Base-by-base conservation (phyloP, 2,113 vertebrate species). In the Alosa alosa region DNA sequence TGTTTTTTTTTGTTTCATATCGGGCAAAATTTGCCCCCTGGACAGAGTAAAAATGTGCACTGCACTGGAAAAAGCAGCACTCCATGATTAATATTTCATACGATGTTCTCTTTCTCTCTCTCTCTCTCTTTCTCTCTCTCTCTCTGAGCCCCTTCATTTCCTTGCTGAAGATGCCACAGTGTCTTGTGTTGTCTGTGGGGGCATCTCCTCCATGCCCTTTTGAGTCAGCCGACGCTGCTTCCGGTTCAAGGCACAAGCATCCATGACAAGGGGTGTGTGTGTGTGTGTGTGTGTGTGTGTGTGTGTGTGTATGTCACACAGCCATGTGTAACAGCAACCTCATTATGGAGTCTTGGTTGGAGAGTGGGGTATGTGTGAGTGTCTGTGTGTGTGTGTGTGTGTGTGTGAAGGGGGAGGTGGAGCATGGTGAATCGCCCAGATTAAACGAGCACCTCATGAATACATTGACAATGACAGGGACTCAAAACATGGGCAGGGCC, bases 21-120 rank as follows among this genome's bases (percentile, higher is more conserved):
- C 36, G 41, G 72, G 64, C 81, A 68, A 57, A 57, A 87, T 81
- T 86, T 84, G 82, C 87, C 86, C 84, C 44, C 47, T 83, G 83
- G 86, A 86, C 49, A 82, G 72, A 89, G 89, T 86, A 88, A 89
- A 78, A 86, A 88, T 87, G 85, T 83, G 86, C 64, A 25, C 46
- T 86, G 60, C 50, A 57, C 85, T 88, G 81, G 86, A 89, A 89
- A 78, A 84, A 72, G 87, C 55, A 81, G 85, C 36, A 50, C 86
- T 88, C 18, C 75, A 41, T 86, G 68, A 83, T 87, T 87, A 88
- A 91, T 91, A 90, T 91, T 91, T 90, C 83, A 88, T 86, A 78
- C 85, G 82, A 85, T 50, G 81, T 68, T 86, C 81, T 64, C 82
- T 84, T 13, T 18, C 18, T 57, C 52, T 57, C 52, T 18, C 52